A percentile compares a stretch with the other conserved stretches of the same genome.
Evolutionary conservation across 2,888 invertebrate genomes (phyloP).

Genomic region (Lepidochrysops patricia): DNA sequence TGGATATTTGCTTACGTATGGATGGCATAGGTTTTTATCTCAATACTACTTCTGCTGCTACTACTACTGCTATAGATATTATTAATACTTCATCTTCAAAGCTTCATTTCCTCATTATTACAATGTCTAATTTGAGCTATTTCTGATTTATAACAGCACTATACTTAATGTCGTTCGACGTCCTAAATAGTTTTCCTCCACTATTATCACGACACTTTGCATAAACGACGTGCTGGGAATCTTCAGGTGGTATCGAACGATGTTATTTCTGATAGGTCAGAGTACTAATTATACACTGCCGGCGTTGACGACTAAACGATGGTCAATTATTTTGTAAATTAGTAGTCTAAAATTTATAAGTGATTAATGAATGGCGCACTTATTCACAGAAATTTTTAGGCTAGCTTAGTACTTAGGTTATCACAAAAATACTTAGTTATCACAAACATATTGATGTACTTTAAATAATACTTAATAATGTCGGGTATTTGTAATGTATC

Average conservation of each 20-base stretch:
- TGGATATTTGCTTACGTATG: no score
- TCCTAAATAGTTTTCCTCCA: neutral
- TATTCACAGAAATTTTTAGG: no score
- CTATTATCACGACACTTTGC: neutral
- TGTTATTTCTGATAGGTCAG: neutral
- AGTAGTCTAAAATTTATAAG: neutral
- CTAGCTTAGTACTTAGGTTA: neutral
- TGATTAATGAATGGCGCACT: neutral
- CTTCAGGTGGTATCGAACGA: neutral
- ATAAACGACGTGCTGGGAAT: neutral
- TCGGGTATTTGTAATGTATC: constrained; percentile 13
- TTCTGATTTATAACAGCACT: neutral
- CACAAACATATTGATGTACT: no score
- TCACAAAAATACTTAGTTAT: neutral
- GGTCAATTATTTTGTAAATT: neutral
- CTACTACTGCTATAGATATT: no score
- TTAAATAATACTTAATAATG: no score
- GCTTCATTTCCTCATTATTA: no score
- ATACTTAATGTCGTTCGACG: neutral
- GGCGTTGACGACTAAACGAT: neutral
- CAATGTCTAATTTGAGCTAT: no score
- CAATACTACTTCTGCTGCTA: no score
- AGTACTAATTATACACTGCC: constrained; percentile 26
- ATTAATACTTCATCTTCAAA: no score
- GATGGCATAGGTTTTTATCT: no score